Base-by-base conservation (phyloP, 23 tunicate genomes). In the Styela clava region DNA sequence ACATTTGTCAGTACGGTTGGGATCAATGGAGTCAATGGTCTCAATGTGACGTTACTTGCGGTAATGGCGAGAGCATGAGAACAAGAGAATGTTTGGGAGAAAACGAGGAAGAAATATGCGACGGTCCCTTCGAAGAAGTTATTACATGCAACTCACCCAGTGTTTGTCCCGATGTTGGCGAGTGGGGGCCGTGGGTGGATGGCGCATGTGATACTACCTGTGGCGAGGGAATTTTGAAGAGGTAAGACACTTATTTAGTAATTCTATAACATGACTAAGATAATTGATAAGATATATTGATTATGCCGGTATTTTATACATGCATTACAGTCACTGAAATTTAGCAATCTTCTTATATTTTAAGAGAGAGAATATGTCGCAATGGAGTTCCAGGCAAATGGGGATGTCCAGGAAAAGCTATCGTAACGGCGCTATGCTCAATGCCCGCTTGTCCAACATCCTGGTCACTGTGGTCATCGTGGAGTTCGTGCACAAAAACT, bases 331-430 rank as follows among this genome's bases (percentile, higher is more conserved):
- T n/a, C n/a, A n/a, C n/a, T n/a, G n/a, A n/a, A n/a, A n/a, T n/a
- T n/a, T n/a, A n/a, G n/a, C n/a, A n/a, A n/a, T n/a, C n/a, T n/a
- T n/a, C n/a, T 16, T 31, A 16, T 73, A 31, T 31, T 74, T 63
- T 31, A 64, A 91, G 97, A 64, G 83, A 85, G 9, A 78, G 97
- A 31, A 63, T 82, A 9, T 86, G 89, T 69, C 72, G 81, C 63
- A 85, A 91, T 61, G 97, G 97, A 19, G 82, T 91, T 61, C 97
- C 89, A 30, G 90, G 87, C 62, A 69, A 67, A 23, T 89, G 97
- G 25, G 97, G 97, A 33, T 91, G 97, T 63, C 74, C 52, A 9
- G 97, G 90, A 18, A 69, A 84, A 2, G 35, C 74, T 31, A 73
- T 78, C 22, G 64, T 78, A 1, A 62, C 64, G n/a, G 78, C 23